Conservation (phyloP, 2,888 invertebrate genomes). For the Amphiduros pacificus region DNA sequence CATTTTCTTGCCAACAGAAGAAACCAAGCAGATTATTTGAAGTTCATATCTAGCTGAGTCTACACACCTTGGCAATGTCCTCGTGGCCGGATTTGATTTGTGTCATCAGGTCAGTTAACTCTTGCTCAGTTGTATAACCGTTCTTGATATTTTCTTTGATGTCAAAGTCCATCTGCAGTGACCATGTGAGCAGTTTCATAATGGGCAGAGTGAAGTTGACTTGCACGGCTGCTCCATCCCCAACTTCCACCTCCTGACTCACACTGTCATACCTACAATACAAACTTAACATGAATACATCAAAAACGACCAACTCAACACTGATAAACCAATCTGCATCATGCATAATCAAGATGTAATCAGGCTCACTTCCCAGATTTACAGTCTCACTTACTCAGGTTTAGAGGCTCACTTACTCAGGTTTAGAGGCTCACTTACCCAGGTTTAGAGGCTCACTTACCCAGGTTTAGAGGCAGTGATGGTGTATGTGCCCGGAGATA, state of each 20-base stretch:
- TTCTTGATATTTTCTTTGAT: conserved; percentile 62
- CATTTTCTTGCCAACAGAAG: too few species aligned
- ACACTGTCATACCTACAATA: conserved; percentile 58
- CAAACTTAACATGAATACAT: not conserved
- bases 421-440: too few species aligned
- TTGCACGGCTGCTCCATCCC: conserved; percentile 65
- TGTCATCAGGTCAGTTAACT: too few species aligned
- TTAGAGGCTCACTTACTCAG: too few species aligned
- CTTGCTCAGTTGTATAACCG: conserved; percentile 74
- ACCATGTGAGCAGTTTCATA: conserved; percentile 70
- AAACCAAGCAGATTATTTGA: too few species aligned
- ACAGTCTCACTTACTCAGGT: too few species aligned
- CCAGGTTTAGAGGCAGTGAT: conserved; percentile 66
- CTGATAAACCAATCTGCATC: not conserved
- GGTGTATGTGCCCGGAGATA: conserved; percentile 83
- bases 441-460: too few species aligned
- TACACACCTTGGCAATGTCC: too few species aligned
- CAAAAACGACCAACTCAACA: not conserved
- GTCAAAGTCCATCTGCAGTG: conserved; percentile 56
- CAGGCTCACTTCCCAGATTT: too few species aligned
- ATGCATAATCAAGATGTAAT: too few species aligned
- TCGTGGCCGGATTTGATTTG: too few species aligned
- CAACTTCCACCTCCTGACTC: conserved; percentile 69
- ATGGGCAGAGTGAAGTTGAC: conserved; percentile 73
- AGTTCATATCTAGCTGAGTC: too few species aligned